Evolutionary conservation across 2,888 invertebrate species (phyloP).

Genomic region (Sinohyriopsis cumingii): DNA sequence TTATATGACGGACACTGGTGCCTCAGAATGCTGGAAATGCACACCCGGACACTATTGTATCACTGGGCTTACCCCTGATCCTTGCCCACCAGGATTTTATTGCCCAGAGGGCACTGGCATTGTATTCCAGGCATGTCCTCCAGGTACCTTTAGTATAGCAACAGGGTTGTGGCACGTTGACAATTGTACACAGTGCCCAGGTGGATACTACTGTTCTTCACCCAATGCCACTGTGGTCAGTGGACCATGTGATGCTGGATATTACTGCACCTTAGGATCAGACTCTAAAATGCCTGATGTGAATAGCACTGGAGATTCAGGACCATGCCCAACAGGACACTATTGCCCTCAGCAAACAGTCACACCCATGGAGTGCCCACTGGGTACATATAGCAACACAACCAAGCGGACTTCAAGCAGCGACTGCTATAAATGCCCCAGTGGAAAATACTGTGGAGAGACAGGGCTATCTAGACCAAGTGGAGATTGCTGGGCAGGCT

Average conservation of each 20-base stretch:
- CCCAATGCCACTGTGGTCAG: conserved; percentile 53
- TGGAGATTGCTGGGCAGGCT: conserved; percentile 66
- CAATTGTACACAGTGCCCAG: conserved; percentile 66
- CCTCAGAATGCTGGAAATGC: conserved; percentile 59
- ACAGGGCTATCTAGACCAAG: conserved; percentile 56
- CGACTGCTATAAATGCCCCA: conserved; percentile 52
- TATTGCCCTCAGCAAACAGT: conserved; percentile 57
- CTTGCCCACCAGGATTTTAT: conserved; percentile 65
- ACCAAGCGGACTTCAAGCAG: conserved; percentile 37
- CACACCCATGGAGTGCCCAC: conserved; percentile 57
- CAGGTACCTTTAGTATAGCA: conserved; percentile 60
- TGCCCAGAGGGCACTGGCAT: conserved; percentile 67
- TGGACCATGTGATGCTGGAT: conserved; percentile 58
- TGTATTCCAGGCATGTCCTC: conserved; percentile 64
- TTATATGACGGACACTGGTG: conserved; percentile 54
- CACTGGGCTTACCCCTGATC: conserved; percentile 50
- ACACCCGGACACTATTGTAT: conserved; percentile 62
- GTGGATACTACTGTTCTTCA: conserved; percentile 62
- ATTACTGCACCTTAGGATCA: conserved; percentile 61
- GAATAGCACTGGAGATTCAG: conserved; percentile 58
- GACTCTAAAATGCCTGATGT: conserved; percentile 56
- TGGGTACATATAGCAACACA: conserved; percentile 57
- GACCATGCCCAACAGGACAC: conserved; percentile 64
- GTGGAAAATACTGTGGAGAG: conserved; percentile 59
- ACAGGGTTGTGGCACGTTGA: conserved; percentile 50